Percentiles rank a stretch among this genome's conserved stretches.
These are phyloP conservation scores for Leptopilina drosophilae DNA, from an alignment of 2,888 invertebrate species.

Conservation along the genomic window DNA sequence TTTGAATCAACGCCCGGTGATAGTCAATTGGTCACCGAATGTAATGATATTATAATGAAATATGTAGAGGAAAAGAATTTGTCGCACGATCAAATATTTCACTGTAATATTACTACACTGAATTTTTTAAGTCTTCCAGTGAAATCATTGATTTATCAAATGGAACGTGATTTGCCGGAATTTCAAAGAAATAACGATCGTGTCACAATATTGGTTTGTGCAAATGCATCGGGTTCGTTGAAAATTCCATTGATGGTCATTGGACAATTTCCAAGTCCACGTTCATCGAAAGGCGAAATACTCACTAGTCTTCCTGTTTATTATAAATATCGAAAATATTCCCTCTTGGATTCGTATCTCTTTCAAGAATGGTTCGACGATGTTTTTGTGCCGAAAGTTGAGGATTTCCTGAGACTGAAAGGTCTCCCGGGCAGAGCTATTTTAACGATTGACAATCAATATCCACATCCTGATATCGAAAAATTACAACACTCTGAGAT, in stretches of 20 bases:
- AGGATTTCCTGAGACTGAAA: not conserved
- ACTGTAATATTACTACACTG: not conserved
- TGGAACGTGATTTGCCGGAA: not conserved
- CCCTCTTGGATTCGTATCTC: not conserved
- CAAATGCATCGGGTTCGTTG: not conserved
- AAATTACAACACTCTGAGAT: not conserved
- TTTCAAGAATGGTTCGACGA: slow-evolving; percentile 22
- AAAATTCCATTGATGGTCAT: slow-evolving; percentile 4
- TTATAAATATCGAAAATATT: slow-evolving; percentile 1
- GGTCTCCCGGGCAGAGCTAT: not conserved
- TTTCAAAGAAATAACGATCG: slow-evolving; percentile 6
- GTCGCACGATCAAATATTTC: not conserved
- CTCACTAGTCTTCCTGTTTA: slow-evolving; percentile 8
- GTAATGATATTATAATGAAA: not conserved
- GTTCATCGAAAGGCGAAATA: not conserved
- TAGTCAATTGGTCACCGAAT: not conserved
- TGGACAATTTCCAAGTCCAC: slow-evolving; percentile 11
- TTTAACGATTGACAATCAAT: slow-evolving; percentile 1
- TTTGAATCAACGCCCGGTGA: not conserved
- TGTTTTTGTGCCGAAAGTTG: slow-evolving; percentile 2
- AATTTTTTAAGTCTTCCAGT: not conserved
- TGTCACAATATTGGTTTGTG: not conserved
- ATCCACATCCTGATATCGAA: not conserved
- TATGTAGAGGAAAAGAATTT: not conserved
- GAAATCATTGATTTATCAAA: slow-evolving; percentile 1